These are phyloP conservation scores for Ceriagrion tenellum DNA, from an alignment of 2,888 invertebrate genomes.

Conservation along the genomic window DNA sequence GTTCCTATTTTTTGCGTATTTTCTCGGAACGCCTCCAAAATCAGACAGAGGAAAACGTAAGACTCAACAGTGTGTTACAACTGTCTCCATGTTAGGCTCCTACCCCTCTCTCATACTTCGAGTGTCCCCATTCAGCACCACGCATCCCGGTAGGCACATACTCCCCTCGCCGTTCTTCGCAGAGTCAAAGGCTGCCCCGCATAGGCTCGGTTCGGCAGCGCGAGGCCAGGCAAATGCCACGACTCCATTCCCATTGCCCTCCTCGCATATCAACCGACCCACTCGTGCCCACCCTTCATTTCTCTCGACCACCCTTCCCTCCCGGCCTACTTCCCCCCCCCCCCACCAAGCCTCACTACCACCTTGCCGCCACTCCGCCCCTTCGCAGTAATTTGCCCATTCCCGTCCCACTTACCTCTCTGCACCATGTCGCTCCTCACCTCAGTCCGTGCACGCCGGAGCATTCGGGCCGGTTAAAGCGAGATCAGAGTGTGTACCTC, in stretches of 20 bases:
- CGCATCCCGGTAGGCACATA: not conserved
- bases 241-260: not conserved
- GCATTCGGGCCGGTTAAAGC: not conserved
- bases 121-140: not conserved
- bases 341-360: not conserved
- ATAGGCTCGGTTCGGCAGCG: not conserved
- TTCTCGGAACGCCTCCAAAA: too few relatives aligned
- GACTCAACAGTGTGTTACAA: too few relatives aligned
- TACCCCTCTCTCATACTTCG: too few relatives aligned
- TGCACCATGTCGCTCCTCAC: not conserved
- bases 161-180: not conserved
- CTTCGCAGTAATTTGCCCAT: not conserved
- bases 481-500: not conserved
- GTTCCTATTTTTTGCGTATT: too few relatives aligned
- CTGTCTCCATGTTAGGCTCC: too few relatives aligned
- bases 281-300: not conserved
- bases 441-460: too few relatives aligned
- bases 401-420: not conserved
- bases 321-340: too few relatives aligned
- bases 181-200: not conserved
- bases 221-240: not conserved
- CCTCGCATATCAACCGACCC: not conserved
- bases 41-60: too few relatives aligned
- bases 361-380: not conserved
- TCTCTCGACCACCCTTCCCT: too few relatives aligned